Evolutionary conservation across 2,888 invertebrate genomes (phyloP).

Genomic region (Ormyrus thymus): DNA sequence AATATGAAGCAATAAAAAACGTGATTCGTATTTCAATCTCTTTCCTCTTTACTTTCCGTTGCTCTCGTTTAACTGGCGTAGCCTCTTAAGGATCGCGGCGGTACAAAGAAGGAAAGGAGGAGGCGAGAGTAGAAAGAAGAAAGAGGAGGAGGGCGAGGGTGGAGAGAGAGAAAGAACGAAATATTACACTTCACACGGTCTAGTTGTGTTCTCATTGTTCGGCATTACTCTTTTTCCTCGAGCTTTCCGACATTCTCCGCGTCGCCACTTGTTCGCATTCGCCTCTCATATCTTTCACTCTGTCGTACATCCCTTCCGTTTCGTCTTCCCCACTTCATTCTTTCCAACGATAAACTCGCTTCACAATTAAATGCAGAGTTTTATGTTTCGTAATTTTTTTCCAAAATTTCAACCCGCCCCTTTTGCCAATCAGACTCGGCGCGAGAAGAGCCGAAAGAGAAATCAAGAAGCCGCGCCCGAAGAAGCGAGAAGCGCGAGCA

Average conservation of each 20-base stretch:
- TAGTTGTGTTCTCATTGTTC: slow-evolving; percentile 60
- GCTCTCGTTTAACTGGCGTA: background rate
- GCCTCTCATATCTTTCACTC: slow-evolving; percentile 6
- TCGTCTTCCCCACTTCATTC: background rate
- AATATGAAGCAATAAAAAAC: slow-evolving; percentile 30
- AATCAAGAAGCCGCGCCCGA: background rate
- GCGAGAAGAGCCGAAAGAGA: background rate
- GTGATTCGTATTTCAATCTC: slow-evolving; percentile 26
- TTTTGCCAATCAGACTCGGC: background rate
- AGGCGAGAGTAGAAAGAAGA: background rate
- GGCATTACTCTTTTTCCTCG: slow-evolving; percentile 22
- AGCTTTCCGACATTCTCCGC: slow-evolving; percentile 30
- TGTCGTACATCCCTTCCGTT: background rate
- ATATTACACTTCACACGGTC: slow-evolving; percentile 66
- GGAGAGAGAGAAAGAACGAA: slow-evolving; percentile 43
- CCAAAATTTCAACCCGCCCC: background rate
- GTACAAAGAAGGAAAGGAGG: background rate
- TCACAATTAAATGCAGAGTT: background rate
- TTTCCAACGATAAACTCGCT: background rate
- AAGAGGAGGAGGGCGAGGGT: background rate
- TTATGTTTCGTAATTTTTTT: background rate
- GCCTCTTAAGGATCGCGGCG: background rate
- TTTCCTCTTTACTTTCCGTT: background rate
- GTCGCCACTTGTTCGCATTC: slow-evolving; percentile 42
- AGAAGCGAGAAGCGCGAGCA: too few relatives aligned